Conservation (phyloP, 2,113 vertebrate species). For the Leiothrix lutea region DNA sequence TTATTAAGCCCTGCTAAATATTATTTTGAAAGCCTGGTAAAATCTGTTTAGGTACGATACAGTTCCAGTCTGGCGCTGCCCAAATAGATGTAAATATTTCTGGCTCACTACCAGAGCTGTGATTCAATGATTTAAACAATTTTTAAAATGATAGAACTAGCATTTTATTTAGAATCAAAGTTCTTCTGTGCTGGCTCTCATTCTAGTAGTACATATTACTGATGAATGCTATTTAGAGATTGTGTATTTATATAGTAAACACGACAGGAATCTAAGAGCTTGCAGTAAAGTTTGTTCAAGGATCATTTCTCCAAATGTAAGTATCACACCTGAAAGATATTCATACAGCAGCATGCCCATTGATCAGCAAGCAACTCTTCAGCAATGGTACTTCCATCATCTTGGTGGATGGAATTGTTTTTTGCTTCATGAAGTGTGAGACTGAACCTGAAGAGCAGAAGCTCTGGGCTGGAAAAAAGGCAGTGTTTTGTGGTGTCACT, state of each 20-base stretch:
- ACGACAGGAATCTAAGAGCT: background rate
- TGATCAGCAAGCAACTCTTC: background rate
- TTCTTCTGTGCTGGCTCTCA: background rate
- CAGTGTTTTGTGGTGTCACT: background rate
- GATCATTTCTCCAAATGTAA: background rate
- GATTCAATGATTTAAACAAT: background rate
- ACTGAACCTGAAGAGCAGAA: background rate
- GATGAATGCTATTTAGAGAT: no score
- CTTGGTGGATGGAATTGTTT: background rate
- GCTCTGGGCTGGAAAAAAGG: background rate
- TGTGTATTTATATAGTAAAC: background rate
- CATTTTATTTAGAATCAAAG: background rate
- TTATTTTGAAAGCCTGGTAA: background rate
- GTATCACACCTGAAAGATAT: background rate
- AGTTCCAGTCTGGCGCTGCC: background rate
- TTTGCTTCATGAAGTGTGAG: background rate
- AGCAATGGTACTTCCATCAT: background rate
- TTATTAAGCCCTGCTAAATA: background rate
- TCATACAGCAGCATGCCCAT: background rate
- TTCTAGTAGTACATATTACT: background rate
- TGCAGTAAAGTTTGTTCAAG: background rate
- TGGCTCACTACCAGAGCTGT: background rate
- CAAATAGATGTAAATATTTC: background rate
- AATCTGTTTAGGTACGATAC: background rate
- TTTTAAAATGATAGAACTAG: constrained; percentile 8